phyloP scores from a whole-genome alignment of 2,113 vertebrate genomes.

The Terrapene triunguis region DNA sequence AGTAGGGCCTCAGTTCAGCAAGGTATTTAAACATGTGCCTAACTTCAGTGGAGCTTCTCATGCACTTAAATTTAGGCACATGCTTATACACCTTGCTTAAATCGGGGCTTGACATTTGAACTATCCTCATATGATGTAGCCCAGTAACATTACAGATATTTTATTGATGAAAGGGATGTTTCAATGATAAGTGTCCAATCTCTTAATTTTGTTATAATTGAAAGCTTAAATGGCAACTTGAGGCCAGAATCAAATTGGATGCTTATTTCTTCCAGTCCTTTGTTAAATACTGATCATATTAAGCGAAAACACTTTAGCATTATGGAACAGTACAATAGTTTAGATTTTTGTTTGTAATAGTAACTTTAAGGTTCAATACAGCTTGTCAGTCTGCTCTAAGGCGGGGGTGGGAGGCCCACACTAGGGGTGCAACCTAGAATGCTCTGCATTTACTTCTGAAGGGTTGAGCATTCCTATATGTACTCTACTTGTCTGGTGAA shows the following conservation, averaged over 20 bases:
- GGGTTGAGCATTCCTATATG: background rate
- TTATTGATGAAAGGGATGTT: constrained; percentile 32
- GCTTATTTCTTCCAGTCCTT: background rate
- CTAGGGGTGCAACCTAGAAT: background rate
- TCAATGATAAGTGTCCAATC: constrained; percentile 41
- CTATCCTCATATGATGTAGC: background rate
- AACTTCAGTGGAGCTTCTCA: background rate
- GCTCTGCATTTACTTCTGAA: background rate
- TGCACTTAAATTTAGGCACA: background rate
- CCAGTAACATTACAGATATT: background rate
- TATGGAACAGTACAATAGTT: background rate
- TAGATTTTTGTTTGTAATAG: background rate
- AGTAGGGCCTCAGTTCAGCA: constrained; percentile 2
- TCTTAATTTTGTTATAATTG: constrained; percentile 40
- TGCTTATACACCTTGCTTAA: constrained; percentile 16
- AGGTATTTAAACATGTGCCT: constrained; percentile 21
- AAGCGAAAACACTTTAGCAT: constrained; percentile 7
- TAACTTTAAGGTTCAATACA: background rate
- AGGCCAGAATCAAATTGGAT: background rate
- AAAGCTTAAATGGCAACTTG: constrained; percentile 51
- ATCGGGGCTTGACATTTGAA: constrained; percentile 16
- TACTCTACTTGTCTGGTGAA: background rate
- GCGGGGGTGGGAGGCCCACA: background rate
- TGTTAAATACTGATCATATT: constrained; percentile 16
- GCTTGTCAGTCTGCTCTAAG: background rate